phyloP scores from a whole-genome alignment of 2,797 vertebrate genomes.

The Lagorchestes hirsutus region DNA sequence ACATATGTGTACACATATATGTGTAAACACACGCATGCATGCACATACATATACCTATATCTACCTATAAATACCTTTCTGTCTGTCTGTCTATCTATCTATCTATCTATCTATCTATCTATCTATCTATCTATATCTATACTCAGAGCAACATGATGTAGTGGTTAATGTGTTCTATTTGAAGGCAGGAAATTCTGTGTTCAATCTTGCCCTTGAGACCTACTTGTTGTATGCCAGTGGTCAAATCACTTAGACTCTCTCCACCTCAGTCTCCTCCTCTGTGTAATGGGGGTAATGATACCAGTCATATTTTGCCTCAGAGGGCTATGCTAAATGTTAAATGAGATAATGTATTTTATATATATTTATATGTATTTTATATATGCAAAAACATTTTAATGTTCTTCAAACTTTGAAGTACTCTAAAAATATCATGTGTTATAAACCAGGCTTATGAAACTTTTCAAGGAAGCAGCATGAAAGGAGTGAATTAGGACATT shows the following conservation, averaged over 20 bases:
- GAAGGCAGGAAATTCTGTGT: not conserved
- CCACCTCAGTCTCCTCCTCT: not conserved
- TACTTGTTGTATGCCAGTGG: not conserved
- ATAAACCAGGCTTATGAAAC: not conserved
- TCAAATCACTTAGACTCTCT: not conserved
- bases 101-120: no score
- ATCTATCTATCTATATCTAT: no score
- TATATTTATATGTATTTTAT: no score
- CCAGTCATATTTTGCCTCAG: not conserved
- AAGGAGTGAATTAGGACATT: conserved; percentile 29
- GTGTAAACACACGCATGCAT: no score
- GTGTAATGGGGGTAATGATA: not conserved
- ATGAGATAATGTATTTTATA: not conserved
- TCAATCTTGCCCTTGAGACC: not conserved
- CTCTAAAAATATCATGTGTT: not conserved
- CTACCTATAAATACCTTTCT: no score
- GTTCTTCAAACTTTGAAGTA: not conserved
- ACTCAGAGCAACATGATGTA: not conserved
- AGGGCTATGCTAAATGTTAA: not conserved
- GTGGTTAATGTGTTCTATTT: not conserved
- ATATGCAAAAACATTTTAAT: not conserved
- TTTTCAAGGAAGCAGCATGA: not conserved
- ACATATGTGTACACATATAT: no score
- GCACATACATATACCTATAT: no score
- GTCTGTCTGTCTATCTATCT: no score